Conservation (phyloP, 1,140 invertebrate genomes). For the Pachyrhynchus sulphureomaculatus region DNA sequence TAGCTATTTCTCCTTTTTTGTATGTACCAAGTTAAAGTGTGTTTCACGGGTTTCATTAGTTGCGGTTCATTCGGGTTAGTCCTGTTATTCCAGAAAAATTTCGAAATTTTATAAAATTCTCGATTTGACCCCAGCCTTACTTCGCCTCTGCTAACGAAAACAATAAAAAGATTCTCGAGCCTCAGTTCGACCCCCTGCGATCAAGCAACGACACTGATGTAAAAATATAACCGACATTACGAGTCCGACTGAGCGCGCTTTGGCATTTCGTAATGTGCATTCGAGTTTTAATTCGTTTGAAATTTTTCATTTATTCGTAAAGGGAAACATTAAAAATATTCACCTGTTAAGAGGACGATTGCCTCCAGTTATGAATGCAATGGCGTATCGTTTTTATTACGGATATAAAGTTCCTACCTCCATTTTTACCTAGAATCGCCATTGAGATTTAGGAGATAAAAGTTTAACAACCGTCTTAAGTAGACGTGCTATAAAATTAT, state of each 20-base stretch:
- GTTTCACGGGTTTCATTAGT: too few relatives aligned
- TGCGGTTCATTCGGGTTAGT: too few relatives aligned
- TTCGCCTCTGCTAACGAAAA: conserved; percentile 6
- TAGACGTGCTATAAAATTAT: too few relatives aligned
- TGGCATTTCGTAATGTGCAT: conserved; percentile 29
- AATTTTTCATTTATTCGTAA: conserved; percentile 21
- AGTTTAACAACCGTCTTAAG: too few relatives aligned
- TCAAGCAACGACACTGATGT: conserved; percentile 22
- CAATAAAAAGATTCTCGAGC: conserved; percentile 6
- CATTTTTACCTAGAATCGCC: too few relatives aligned
- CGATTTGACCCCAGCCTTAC: too few relatives aligned
- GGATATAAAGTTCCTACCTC: neutral
- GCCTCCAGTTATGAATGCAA: neutral
- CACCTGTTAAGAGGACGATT: conserved; percentile 3
- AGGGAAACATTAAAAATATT: conserved; percentile 15
- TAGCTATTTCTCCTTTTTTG: too few relatives aligned
- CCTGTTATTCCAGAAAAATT: too few relatives aligned
- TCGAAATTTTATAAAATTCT: too few relatives aligned
- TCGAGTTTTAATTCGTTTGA: conserved; percentile 19
- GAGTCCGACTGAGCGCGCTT: conserved; percentile 15
- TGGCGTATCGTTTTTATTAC: neutral
- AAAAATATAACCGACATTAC: conserved; percentile 24
- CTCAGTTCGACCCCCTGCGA: conserved; percentile 25
- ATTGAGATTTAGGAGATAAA: too few relatives aligned
- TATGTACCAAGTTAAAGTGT: too few relatives aligned